These are phyloP conservation scores for Pedetes capensis DNA, from an alignment of 2,113 vertebrate species.

Conservation along the genomic window DNA sequence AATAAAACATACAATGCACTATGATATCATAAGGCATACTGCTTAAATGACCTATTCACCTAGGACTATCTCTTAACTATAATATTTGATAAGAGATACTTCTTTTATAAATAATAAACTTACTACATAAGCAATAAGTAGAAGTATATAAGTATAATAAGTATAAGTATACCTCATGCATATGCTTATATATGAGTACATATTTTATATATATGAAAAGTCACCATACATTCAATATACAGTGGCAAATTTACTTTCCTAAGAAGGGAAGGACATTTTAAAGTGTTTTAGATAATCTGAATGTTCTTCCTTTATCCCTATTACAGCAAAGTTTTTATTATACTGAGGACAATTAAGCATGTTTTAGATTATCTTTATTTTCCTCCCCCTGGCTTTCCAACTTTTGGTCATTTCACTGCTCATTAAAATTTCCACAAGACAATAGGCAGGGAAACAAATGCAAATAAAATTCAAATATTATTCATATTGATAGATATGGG, in stretches of 20 bases:
- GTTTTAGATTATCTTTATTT: constrained; percentile 60
- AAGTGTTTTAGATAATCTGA: constrained; percentile 26
- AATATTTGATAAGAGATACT: not conserved
- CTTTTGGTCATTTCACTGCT: constrained; percentile 43
- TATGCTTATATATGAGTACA: not conserved
- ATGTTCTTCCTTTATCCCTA: constrained; percentile 37
- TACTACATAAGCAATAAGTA: no score
- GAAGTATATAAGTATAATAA: not conserved
- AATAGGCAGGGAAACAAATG: not conserved
- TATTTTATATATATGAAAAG: not conserved
- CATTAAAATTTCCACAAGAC: constrained; percentile 49
- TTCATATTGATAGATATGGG: not conserved
- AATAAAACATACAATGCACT: not conserved
- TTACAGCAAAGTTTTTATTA: constrained; percentile 43
- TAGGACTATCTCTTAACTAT: not conserved
- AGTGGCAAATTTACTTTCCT: not conserved
- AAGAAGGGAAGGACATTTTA: constrained; percentile 21
- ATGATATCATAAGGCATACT: constrained; percentile 8
- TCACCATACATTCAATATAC: not conserved
- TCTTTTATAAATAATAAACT: not conserved
- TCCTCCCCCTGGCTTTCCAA: not conserved
- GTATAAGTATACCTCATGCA: no score
- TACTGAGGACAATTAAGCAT: constrained; percentile 61
- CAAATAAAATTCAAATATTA: constrained; percentile 29
- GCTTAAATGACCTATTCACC: constrained; percentile 23